Conservation (phyloP, 2,113 vertebrate species). For the Natator depressus region DNA sequence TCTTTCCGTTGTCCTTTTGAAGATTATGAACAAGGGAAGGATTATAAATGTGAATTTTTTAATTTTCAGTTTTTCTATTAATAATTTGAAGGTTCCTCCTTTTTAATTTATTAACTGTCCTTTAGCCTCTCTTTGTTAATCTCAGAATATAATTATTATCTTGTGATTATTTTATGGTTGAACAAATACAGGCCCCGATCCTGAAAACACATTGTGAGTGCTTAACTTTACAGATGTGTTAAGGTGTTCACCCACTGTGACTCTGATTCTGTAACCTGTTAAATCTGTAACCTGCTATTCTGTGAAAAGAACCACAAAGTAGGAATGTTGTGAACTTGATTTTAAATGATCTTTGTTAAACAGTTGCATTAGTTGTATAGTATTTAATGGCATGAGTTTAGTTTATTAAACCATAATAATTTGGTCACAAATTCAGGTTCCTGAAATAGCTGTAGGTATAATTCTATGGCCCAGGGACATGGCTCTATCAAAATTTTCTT, state of each 20-base stretch:
- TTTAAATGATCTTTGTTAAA: background rate
- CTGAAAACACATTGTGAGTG: background rate
- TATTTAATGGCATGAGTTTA: background rate
- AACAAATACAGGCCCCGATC: background rate
- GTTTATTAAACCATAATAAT: background rate
- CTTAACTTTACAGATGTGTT: fast-evolving
- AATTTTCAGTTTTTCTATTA: background rate
- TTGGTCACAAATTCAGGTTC: background rate
- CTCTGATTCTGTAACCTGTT: background rate
- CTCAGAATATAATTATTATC: background rate
- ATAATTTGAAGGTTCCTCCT: background rate
- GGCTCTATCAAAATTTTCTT: background rate
- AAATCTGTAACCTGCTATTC: background rate
- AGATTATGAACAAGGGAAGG: too few relatives aligned
- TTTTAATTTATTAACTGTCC: background rate
- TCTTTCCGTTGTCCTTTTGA: background rate
- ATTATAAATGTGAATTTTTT: background rate
- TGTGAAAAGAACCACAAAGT: background rate
- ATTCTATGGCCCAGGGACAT: background rate
- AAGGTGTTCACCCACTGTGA: background rate
- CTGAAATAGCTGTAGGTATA: background rate
- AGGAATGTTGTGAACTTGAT: background rate
- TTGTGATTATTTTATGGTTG: background rate
- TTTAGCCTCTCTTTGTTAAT: background rate
- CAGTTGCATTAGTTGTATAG: background rate